A percentile compares a stretch with the other conserved stretches of the same genome.
phyloP scores from a whole-genome alignment of 2,113 vertebrate genomes.

The Hyperopisus bebe region DNA sequence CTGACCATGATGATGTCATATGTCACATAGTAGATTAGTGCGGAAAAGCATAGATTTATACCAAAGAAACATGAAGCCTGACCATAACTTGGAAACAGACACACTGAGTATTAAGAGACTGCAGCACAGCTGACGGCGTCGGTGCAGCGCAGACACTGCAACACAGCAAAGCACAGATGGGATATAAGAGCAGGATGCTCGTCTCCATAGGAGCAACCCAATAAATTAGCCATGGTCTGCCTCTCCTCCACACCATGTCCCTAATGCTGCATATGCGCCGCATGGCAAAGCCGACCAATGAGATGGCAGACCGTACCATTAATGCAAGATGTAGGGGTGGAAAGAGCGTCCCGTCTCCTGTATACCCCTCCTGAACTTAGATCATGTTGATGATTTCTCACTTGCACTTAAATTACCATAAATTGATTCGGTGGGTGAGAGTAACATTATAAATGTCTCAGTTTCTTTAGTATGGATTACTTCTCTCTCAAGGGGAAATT shows the following conservation, averaged over 20 bases:
- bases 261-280: not conserved
- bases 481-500: not conserved
- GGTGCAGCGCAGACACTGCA: not conserved
- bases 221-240: constrained; percentile 1
- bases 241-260: not conserved
- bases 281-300: not conserved
- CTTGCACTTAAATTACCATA: not conserved
- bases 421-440: not conserved
- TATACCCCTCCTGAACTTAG: not conserved
- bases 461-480: not conserved
- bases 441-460: not conserved
- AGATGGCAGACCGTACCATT: not conserved
- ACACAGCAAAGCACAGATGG: not conserved
- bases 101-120: not conserved
- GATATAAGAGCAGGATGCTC: not conserved
- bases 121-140: not conserved
- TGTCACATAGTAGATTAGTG: not conserved
- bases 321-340: not conserved
- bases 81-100: not conserved
- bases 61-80: not conserved
- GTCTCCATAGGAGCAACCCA: not conserved
- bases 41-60: not conserved
- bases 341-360: not conserved
- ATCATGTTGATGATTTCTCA: not conserved
- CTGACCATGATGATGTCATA: not conserved